phyloP scores from a whole-genome alignment of 2,888 invertebrate species.

The Augochlorella aurata region DNA sequence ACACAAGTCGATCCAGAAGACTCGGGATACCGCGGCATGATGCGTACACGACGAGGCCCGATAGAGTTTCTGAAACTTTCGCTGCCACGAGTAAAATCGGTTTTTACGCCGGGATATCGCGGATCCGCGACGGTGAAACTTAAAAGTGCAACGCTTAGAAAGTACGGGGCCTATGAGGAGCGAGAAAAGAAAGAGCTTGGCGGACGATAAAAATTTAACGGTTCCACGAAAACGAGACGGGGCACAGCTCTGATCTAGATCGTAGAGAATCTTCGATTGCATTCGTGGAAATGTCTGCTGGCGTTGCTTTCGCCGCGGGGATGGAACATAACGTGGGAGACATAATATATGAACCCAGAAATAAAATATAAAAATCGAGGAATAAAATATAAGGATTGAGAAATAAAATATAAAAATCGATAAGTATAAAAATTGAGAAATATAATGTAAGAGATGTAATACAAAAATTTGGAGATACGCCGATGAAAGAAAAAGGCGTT shows the following conservation, averaged over 20 bases:
- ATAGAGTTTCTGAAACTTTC: constrained; percentile 15
- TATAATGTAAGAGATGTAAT: no score
- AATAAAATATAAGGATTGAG: no score
- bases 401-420: no score
- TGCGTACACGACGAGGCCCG: neutral
- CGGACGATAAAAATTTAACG: constrained; percentile 23
- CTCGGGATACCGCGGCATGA: neutral
- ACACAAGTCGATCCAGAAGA: neutral
- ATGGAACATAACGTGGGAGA: no score
- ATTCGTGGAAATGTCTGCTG: neutral
- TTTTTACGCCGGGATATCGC: constrained; percentile 17
- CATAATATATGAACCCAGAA: no score
- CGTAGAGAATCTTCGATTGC: neutral
- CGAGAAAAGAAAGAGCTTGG: constrained; percentile 5
- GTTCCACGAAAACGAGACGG: constrained; percentile 19
- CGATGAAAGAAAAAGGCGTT: neutral
- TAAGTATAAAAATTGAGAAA: no score
- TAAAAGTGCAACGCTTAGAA: constrained; percentile 15
- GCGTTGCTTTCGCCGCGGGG: no score
- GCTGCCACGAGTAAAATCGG: constrained; percentile 16
- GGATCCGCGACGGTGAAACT: constrained; percentile 20
- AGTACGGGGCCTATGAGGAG: neutral
- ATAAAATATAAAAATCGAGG: no score
- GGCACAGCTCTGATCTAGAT: neutral
- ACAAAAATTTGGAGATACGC: no score